phyloP scores from a whole-genome alignment of 2,113 vertebrate species.

The Scomber scombrus region DNA sequence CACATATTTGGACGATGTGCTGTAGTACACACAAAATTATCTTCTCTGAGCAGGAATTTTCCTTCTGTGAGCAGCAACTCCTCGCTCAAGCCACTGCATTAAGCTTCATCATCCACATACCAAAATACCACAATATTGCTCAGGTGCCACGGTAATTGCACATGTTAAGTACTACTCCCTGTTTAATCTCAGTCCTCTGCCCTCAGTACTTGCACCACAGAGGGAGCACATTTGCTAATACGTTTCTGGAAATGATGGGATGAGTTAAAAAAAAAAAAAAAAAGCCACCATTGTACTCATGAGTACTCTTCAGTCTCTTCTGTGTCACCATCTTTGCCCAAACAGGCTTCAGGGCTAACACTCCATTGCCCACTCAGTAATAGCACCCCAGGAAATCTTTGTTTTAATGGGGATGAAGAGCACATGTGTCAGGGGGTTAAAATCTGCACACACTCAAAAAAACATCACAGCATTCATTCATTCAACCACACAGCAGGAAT shows the following conservation, averaged over 20 bases:
- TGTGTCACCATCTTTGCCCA: not conserved
- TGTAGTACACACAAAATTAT: conserved; percentile 34
- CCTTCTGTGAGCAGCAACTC: conserved; percentile 20
- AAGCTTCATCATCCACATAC: conserved; percentile 18
- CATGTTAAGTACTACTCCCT: conserved; percentile 23
- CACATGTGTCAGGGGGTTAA: conserved; percentile 10
- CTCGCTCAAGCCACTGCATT: conserved; percentile 26
- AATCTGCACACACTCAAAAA: conserved; percentile 23
- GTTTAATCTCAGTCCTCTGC: conserved; percentile 54
- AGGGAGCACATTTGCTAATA: not conserved
- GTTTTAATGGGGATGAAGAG: conserved; percentile 37
- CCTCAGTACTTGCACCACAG: conserved; percentile 30
- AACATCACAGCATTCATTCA: conserved; percentile 34
- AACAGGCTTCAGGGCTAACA: conserved; percentile 10
- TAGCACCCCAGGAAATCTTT: conserved; percentile 23
- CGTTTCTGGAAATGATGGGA: not conserved
- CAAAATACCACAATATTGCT: conserved; percentile 15
- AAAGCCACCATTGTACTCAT: not conserved
- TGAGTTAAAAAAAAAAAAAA: not conserved
- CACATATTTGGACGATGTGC: not conserved
- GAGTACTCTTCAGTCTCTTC: not conserved
- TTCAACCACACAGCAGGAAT: conserved; percentile 19
- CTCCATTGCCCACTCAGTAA: not conserved
- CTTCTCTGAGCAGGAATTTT: conserved; percentile 30
- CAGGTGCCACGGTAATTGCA: conserved; percentile 47